Conservation (phyloP, 2,113 vertebrate species). For the Sciurus niger region DNA sequence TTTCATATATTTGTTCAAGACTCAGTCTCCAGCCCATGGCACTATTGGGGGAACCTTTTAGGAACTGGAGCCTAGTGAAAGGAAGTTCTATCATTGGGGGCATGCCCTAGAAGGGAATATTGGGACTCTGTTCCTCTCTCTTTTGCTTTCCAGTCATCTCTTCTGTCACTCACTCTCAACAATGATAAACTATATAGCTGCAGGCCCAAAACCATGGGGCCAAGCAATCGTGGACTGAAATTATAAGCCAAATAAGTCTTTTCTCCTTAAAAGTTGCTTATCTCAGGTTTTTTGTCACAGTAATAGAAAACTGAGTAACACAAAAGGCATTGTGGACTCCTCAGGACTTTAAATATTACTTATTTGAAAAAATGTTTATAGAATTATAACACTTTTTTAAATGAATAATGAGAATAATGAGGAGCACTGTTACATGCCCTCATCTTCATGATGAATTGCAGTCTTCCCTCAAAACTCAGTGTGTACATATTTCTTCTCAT, state of each 20-base stretch:
- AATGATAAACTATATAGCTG: no score
- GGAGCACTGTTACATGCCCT: neutral
- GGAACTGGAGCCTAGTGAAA: neutral
- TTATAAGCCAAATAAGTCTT: neutral
- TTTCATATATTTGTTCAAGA: neutral
- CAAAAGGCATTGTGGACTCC: neutral
- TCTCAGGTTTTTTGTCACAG: neutral
- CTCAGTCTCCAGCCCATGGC: neutral
- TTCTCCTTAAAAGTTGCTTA: fast-evolving
- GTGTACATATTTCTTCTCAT: neutral
- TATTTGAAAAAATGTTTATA: constrained; percentile 7
- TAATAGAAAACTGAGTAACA: neutral
- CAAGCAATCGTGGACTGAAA: neutral
- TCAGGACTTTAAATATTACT: neutral
- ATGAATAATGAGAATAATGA: constrained; percentile 2
- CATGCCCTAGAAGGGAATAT: neutral
- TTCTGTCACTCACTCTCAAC: neutral
- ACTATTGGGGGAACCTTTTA: neutral
- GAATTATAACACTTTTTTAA: constrained; percentile 29
- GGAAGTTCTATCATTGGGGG: neutral
- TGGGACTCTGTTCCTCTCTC: neutral
- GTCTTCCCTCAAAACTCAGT: neutral
- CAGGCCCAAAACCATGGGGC: neutral
- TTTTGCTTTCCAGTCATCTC: neutral
- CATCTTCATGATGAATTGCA: neutral